These are phyloP conservation scores for Aporrectodea caliginosa DNA, from an alignment of 1,140 invertebrate species.

Conservation along the genomic window DNA sequence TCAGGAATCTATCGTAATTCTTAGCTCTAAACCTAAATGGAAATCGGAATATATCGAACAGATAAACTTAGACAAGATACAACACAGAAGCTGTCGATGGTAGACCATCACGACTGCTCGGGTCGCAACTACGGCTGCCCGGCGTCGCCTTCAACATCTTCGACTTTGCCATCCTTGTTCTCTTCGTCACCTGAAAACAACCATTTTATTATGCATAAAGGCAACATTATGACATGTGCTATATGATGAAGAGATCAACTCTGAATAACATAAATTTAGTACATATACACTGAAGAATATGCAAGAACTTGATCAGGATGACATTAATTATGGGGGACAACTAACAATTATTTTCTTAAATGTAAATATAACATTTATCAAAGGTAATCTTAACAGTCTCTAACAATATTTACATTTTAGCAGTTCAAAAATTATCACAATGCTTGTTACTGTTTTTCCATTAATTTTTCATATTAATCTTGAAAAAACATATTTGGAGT, in stretches of 20 bases:
- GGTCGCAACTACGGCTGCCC: background rate
- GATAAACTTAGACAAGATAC: background rate
- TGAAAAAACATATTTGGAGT: background rate
- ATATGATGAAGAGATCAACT: too few species aligned
- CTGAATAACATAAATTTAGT: too few species aligned
- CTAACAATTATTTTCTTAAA: too few species aligned
- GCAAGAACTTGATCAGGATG: too few species aligned
- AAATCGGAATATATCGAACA: background rate
- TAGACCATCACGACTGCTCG: background rate
- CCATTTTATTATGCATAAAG: too few species aligned
- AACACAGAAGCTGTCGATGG: background rate
- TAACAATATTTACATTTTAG: too few species aligned
- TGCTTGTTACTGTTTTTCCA: background rate
- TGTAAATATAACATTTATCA: too few species aligned
- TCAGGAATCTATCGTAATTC: background rate
- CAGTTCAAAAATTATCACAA: too few species aligned
- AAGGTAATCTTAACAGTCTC: too few species aligned
- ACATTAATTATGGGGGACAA: too few species aligned
- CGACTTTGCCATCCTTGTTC: conserved; percentile 21
- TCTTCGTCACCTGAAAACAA: conserved; percentile 23
- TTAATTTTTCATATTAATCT: background rate
- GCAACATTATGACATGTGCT: too few species aligned
- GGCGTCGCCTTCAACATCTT: conserved; percentile 16
- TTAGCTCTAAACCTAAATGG: background rate
- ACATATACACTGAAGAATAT: too few species aligned